Conservation (phyloP, 1,140 invertebrate genomes). For the Bradynema listronoti region DNA sequence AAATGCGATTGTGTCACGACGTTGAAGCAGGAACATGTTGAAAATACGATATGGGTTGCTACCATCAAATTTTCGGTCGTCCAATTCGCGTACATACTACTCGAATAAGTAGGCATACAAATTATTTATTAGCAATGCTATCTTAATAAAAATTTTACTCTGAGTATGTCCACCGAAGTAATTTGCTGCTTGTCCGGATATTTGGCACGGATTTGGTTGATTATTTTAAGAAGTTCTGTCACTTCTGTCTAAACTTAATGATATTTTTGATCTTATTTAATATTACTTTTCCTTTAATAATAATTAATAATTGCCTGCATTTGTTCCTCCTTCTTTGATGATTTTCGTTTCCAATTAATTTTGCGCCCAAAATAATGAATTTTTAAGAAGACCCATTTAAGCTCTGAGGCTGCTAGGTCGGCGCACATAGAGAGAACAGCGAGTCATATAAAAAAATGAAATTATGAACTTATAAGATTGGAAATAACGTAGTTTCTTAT, state of each 20-base stretch:
- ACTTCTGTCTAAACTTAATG: conserved; percentile 46
- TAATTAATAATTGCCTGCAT: no score
- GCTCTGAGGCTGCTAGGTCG: conserved; percentile 49
- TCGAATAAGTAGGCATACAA: conserved; percentile 17
- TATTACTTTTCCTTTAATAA: no score
- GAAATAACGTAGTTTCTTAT: no score
- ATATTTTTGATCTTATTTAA: no score
- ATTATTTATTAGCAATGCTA: conserved; percentile 9
- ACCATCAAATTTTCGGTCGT: conserved; percentile 18
- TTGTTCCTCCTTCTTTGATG: conserved; percentile 41
- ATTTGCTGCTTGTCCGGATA: conserved; percentile 56
- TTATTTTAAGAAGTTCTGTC: conserved; percentile 54
- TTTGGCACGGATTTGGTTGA: conserved; percentile 49
- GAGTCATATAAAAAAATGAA: conserved; percentile 36
- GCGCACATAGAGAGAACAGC: conserved; percentile 57
- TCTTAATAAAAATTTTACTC: conserved; percentile 28
- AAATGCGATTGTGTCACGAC: conserved; percentile 55
- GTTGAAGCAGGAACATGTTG: conserved; percentile 39
- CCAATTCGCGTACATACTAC: conserved; percentile 56
- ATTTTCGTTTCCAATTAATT: conserved; percentile 51
- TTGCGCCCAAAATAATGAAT: conserved; percentile 57
- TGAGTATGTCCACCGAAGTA: conserved; percentile 53
- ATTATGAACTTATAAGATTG: conserved; percentile 19
- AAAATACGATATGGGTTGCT: conserved; percentile 27
- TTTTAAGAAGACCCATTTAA: conserved; percentile 55